Evolutionary conservation across 2,797 vertebrate species (phyloP), one percentile per base, ranked within the genome.

Genomic region (Melanogrammus aeglefinus): DNA sequence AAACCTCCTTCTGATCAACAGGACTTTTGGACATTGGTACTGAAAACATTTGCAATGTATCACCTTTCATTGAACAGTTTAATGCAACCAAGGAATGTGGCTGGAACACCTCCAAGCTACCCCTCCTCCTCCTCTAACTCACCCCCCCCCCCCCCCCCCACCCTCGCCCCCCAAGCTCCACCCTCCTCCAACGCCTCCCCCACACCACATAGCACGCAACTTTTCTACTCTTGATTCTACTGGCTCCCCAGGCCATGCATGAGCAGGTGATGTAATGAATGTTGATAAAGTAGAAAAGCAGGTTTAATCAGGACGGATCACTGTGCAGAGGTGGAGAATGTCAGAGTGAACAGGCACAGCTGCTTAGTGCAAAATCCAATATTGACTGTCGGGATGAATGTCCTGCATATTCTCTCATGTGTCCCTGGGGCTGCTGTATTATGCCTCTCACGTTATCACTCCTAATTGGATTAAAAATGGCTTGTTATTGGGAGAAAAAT

Each of bases 381-480:
- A 93, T 91, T 91, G 92, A 93, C 90, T 93, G 93, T 93, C 91
- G 86, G 91, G 91, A 93, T 92, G 90, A 92, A 94, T 94, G 92
- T 91, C 91, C 92, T 90, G 91, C 90, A 90, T 91, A 92, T 94
- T 93, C 92, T 91, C 88, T 93, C 91, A 92, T 92, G 90, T 92
- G 91, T 92, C 92, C 91, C 92, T 84, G 86, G 88, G 88, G 90
- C 88, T 69, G 82, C 84, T 80, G 87, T 91, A 92, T 91, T 92
- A 93, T 92, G 91, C 92, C 90, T 91, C 91, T 92, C 93, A 91
- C 88, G 91, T 92, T 92, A 92, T 88, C 87, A 81, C 86, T 82
- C 87, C 87, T 94, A 93, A 93, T 91, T 93, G 92, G 90, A 93
- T 94, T 93, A 92, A 94, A 92, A 92, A 93, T 91, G 88, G 90